A percentile compares a stretch with the other conserved stretches of the same genome.
Conservation (phyloP, 2,888 invertebrate species). For the Shargacucullia verbasci region DNA sequence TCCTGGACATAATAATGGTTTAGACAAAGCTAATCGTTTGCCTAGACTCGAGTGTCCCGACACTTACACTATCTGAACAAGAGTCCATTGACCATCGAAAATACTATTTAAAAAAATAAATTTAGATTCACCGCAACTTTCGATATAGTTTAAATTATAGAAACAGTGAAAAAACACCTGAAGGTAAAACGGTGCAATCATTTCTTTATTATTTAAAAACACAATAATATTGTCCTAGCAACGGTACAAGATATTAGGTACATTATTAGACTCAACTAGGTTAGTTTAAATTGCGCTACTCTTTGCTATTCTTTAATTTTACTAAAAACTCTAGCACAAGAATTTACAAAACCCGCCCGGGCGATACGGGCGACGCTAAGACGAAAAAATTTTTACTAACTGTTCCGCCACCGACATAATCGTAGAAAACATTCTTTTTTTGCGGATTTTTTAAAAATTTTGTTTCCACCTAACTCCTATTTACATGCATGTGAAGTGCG, state of each 20-base stretch:
- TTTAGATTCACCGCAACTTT: conserved; percentile 73
- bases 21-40: conserved; percentile 49
- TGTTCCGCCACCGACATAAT: conserved; percentile 77
- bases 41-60: conserved; percentile 40
- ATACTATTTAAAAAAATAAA: conserved; percentile 76
- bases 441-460: conserved; percentile 74
- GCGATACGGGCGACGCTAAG: conserved; percentile 65
- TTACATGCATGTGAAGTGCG: conserved; percentile 83
- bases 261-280: conserved; percentile 85
- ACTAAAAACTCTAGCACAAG: conserved; percentile 80
- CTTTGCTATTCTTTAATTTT: conserved; percentile 83
- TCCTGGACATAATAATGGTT: conserved; percentile 41
- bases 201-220: conserved; percentile 70
- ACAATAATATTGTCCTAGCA: conserved; percentile 84
- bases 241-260: conserved; percentile 82
- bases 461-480: conserved; percentile 77
- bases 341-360: conserved; percentile 71
- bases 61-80: conserved; percentile 33
- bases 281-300: conserved; percentile 85
- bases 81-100: conserved; percentile 48
- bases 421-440: conserved; percentile 76
- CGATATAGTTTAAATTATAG: conserved; percentile 60
- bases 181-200: conserved; percentile 79
- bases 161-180: conserved; percentile 68
- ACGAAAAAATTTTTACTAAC: conserved; percentile 73